Base-by-base conservation (phyloP, 2,113 vertebrate genomes). In the Phoxinus phoxinus region DNA sequence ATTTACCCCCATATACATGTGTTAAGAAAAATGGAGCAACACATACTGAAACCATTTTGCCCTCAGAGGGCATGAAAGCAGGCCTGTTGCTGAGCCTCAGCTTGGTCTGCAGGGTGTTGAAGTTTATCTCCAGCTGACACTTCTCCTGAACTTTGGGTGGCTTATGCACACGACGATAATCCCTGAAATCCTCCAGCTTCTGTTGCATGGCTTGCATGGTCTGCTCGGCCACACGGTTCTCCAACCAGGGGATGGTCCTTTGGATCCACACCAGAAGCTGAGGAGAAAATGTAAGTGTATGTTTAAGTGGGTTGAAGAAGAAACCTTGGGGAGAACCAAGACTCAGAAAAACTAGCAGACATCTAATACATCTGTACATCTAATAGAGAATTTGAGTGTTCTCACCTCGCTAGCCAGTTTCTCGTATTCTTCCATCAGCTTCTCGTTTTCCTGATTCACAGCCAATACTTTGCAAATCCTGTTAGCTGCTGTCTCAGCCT, bases 61-160 rank as follows among this genome's bases (percentile, higher is more conserved):
- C 97, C 94, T 97, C 97, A 0, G 97, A 97, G 51, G 97, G 97
- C 97, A 97, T 97, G 94, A 97, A 97, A 79, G 97, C 96, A 0
- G 97, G 96, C 77, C 97, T 92, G 94, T 97, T 96, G 96, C 96
- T 97, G 63, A 97, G 94, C 69, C 96, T 93, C 90, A 97, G 94
- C 92, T 97, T 97, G 87, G 97, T 97, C 92, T 97, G 96, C 92
- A 97, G 92, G 1, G 97, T 97, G 93, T 97, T 97, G 92, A 97
- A 97, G 93, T 97, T 97, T 92, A 97, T 97, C 94, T 97, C 96
- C 80, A 98, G 94, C 92, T 98, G 96, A 85, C 97, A 97, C 25
- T 97, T 97, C 93, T 98, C 96, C 93, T 97, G 97, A 84, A 97
- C 96, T 0, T 96, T 96, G 6, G 97, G 97, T 0, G 97, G 97